phyloP scores from a whole-genome alignment of 2,113 vertebrate genomes.

The Benitochromis conjunctus region DNA sequence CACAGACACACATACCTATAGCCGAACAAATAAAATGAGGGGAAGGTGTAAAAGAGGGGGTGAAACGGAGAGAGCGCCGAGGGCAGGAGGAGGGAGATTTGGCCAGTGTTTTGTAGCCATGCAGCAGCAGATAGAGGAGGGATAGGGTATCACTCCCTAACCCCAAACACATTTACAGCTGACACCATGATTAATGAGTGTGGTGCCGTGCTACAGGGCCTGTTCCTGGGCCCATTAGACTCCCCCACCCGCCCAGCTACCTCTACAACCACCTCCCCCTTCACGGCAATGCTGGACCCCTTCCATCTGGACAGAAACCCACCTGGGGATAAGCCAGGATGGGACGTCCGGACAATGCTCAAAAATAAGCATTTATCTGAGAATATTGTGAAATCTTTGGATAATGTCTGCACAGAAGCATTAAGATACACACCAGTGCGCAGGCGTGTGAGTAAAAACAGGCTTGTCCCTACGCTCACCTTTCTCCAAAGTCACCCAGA shows the following conservation, averaged over 20 bases:
- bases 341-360: background rate
- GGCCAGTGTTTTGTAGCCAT: slow-evolving; percentile 38
- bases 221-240: slow-evolving; percentile 85
- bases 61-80: background rate
- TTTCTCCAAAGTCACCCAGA: slow-evolving; percentile 44
- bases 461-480: slow-evolving; percentile 5
- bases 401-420: background rate
- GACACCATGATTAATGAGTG: slow-evolving; percentile 94
- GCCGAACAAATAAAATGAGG: slow-evolving; percentile 11
- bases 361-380: background rate
- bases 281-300: background rate
- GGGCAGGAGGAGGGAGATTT: slow-evolving; percentile 27
- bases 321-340: slow-evolving; percentile 45
- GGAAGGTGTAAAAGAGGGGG: slow-evolving; percentile 31
- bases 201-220: slow-evolving; percentile 72
- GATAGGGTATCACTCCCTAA: slow-evolving; percentile 85
- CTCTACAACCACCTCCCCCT: background rate
- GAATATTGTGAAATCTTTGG: background rate
- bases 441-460: slow-evolving; percentile 23
- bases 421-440: background rate
- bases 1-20: background rate
- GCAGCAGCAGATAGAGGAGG: slow-evolving; percentile 73
- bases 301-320: slow-evolving; percentile 83
- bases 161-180: slow-evolving; percentile 87
- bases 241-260: slow-evolving; percentile 51